phyloP scores from a whole-genome alignment of 1,140 invertebrate species.

The Pentalonia nigronervosa region DNA sequence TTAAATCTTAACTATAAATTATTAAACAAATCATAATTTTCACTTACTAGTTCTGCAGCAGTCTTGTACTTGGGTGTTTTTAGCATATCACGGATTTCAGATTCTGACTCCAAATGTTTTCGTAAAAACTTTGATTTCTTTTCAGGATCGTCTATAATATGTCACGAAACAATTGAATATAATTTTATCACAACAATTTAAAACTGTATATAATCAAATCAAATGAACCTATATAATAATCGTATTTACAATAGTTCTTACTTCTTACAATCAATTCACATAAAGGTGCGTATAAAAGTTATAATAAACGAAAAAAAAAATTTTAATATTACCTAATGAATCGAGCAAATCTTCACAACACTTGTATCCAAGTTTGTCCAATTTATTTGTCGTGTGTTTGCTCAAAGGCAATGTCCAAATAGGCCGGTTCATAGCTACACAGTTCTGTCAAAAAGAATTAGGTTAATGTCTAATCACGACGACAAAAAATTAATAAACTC shows the following conservation, averaged over 20 bases:
- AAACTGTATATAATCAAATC: neutral
- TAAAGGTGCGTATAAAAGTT: neutral
- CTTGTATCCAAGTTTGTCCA: slow-evolving; percentile 34
- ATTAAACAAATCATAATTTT: neutral
- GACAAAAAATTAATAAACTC: neutral
- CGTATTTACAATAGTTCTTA: neutral
- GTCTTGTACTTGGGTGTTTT: neutral
- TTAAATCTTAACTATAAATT: neutral
- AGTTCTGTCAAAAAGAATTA: slow-evolving; percentile 2
- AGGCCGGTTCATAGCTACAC: slow-evolving; percentile 19
- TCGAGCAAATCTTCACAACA: slow-evolving; percentile 38
- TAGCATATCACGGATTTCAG: slow-evolving; percentile 43
- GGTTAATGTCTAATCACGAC: slow-evolving; percentile 35
- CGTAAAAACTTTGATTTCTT: neutral
- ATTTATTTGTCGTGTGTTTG: neutral
- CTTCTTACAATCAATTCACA: neutral
- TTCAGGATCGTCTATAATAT: slow-evolving; percentile 1
- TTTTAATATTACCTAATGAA: neutral
- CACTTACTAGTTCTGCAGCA: slow-evolving; percentile 45
- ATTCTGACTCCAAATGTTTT: slow-evolving; percentile 41
- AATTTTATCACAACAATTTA: neutral
- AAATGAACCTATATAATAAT: neutral
- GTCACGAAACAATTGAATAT: neutral
- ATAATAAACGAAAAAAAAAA: neutral
- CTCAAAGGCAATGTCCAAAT: slow-evolving; percentile 53